These are phyloP conservation scores for Phyllostomus hastatus DNA, from an alignment of 2,113 vertebrate species.

Conservation along the genomic window DNA sequence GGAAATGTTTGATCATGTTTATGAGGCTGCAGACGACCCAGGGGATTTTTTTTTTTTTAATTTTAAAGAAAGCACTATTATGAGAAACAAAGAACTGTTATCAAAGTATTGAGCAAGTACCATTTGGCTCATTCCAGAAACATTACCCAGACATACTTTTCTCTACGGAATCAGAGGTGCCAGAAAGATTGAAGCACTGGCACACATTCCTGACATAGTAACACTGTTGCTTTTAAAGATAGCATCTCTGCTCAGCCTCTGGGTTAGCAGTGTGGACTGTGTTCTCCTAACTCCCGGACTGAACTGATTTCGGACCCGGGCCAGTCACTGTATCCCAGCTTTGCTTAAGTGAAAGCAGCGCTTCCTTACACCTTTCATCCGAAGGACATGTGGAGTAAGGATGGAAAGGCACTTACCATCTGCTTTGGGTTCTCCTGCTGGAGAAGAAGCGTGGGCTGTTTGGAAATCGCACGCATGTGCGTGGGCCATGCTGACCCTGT, in stretches of 20 bases:
- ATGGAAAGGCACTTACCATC: fast-evolving
- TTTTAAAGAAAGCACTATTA: constrained; percentile 47
- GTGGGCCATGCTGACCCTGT: neutral
- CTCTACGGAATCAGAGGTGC: neutral
- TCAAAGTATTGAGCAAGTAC: neutral
- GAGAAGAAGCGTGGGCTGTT: no score
- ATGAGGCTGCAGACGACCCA: neutral
- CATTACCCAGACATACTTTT: neutral
- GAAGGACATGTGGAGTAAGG: fast-evolving
- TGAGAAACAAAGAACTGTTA: constrained; percentile 56
- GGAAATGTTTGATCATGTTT: constrained; percentile 46
- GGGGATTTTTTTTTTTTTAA: neutral
- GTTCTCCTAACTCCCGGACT: neutral
- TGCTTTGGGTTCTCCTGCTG: neutral
- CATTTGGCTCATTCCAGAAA: neutral
- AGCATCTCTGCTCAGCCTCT: neutral
- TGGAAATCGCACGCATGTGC: fast-evolving
- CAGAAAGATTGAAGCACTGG: neutral
- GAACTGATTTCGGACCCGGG: neutral
- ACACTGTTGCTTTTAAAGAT: neutral
- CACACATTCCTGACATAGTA: neutral
- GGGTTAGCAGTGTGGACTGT: neutral
- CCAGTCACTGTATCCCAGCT: neutral
- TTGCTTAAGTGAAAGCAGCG: neutral
- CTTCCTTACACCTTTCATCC: neutral